Base-by-base conservation (phyloP, 2,113 vertebrate genomes). In the Petromus typicus region DNA sequence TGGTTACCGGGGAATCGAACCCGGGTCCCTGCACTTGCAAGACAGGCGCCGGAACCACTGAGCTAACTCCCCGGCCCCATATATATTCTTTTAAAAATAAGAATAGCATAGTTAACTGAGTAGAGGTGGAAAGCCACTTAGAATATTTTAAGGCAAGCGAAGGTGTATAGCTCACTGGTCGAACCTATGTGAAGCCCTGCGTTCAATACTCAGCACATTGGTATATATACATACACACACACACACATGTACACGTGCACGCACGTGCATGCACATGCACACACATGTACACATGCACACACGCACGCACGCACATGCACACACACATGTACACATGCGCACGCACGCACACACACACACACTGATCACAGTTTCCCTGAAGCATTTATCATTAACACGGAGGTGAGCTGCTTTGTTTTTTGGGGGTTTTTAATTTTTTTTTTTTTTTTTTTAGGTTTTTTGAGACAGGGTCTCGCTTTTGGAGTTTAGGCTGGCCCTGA, bases 81-180 rank as follows among this genome's bases (percentile, higher is more conserved):
- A 57, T 20, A 57, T 57, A 57, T 34, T 69, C 17, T 69, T 40
- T 40, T 23, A 11, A n/a, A 90, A 88, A 93, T 12, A 92, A 96
- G 86, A 27, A 81, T 86, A 94, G 90, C 25, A 37, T 4, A n/a
- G 17, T 97, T 75, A 82, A 95, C 93, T 81, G 92, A 76, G 13
- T 54, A 93, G 51, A 95, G 81, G 73, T 13, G 87, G 80, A 89
- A 61, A 92, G 54, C 71, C 32, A n/a, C 84, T 94, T 81, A 91
- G 80, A 27, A 83, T 93, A 87, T 95, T 34, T 80, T 37, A 54
- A 57, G 59, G 67, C 23, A 48, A 48, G 6, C 63, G 3, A 9
- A 4, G 48, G 13, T 67, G 8, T 67, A 2, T 84, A 83, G 90
- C 37, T 83, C 57, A 57, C 30, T 25, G 30, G 20, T 48, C 45